Percentiles rank a stretch among this genome's conserved stretches.
These are phyloP conservation scores for Drosophila orosa DNA, from an alignment of 1,140 invertebrate genomes.

Conservation along the genomic window DNA sequence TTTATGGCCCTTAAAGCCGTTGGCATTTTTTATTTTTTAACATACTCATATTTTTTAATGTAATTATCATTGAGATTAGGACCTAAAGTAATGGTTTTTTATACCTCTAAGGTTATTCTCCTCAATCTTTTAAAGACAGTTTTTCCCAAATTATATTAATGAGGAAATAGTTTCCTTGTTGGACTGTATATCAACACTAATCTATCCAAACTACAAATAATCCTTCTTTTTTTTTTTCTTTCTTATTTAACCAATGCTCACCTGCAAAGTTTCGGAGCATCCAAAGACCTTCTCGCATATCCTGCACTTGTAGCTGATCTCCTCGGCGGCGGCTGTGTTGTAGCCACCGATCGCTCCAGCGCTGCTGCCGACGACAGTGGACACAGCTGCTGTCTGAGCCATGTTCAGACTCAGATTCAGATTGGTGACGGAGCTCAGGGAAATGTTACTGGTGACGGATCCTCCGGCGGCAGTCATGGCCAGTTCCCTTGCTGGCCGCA, in stretches of 20 bases:
- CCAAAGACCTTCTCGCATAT: conserved; percentile 83
- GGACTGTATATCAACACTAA: neutral
- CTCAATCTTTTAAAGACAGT: neutral
- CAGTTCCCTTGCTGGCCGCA: conserved; percentile 38
- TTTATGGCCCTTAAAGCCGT: no score
- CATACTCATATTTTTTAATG: no score
- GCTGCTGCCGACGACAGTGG: conserved; percentile 35
- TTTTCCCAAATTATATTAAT: neutral
- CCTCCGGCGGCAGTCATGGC: conserved; percentile 15
- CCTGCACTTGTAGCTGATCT: conserved; percentile 79
- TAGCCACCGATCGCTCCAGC: conserved; percentile 1
- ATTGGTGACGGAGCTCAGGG: conserved; percentile 72
- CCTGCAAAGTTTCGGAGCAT: conserved; percentile 81
- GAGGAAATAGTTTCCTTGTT: neutral
- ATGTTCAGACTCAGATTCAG: conserved; percentile 60
- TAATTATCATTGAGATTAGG: no score
- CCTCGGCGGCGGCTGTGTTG: conserved; percentile 53
- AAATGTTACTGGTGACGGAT: conserved; percentile 53
- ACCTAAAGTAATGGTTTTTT: neutral
- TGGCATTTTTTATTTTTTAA: no score
- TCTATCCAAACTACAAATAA: neutral
- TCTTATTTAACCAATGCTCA: conserved; percentile 31
- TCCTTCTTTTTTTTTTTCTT: neutral
- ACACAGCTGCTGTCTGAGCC: conserved; percentile 7
- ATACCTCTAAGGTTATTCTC: neutral